These are phyloP conservation scores for Dinocampus coccinellae DNA, from an alignment of 2,888 invertebrate genomes.

Conservation along the genomic window DNA sequence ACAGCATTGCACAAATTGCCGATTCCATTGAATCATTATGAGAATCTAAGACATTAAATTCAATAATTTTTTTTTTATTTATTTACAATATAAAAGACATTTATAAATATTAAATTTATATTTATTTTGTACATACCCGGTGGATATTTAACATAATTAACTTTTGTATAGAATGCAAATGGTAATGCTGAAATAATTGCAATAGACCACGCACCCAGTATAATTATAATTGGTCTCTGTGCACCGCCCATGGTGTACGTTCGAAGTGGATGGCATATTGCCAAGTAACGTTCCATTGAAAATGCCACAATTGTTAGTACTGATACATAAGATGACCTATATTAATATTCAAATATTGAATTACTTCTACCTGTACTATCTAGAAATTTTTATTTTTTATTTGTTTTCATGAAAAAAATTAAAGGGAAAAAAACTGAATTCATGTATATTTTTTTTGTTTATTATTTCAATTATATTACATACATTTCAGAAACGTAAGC, in stretches of 20 bases:
- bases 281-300: slow-evolving; percentile 90
- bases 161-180: slow-evolving; percentile 81
- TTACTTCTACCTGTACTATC: neutral
- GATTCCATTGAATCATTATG: slow-evolving; percentile 76
- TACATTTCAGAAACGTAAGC: slow-evolving; percentile 89
- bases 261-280: slow-evolving; percentile 90
- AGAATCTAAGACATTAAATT: slow-evolving; percentile 64
- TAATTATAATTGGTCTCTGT: slow-evolving; percentile 84
- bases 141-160: slow-evolving; percentile 83
- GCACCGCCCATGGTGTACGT: slow-evolving; percentile 87
- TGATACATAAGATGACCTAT: slow-evolving; percentile 89
- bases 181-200: slow-evolving; percentile 83
- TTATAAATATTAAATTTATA: neutral
- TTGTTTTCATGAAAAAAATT: too few species aligned
- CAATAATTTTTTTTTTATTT: slow-evolving; percentile 10
- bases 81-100: slow-evolving; percentile 11
- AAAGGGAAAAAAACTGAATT: neutral
- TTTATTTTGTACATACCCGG: slow-evolving; percentile 70
- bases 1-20: slow-evolving; percentile 84
- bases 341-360: slow-evolving; percentile 50
- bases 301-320: slow-evolving; percentile 93
- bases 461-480: slow-evolving; percentile 69
- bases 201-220: slow-evolving; percentile 82
- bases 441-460: slow-evolving; percentile 1
- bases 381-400: too few species aligned